A percentile compares a stretch with the other conserved stretches of the same genome.
Conservation (phyloP, 2,113 vertebrate genomes). For the Psittacus erithacus region DNA sequence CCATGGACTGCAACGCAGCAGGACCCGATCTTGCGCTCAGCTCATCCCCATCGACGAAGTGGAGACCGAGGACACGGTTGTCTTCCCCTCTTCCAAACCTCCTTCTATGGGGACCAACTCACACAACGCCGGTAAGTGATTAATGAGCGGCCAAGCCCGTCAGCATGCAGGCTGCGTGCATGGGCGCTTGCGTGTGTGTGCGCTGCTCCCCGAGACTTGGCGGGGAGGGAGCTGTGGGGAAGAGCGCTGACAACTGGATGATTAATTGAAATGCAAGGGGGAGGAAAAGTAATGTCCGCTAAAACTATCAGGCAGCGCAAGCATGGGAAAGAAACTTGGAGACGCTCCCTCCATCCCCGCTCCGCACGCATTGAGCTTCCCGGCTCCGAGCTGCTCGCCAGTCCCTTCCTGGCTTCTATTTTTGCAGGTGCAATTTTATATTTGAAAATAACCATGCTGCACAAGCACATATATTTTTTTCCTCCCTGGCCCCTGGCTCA, state of each 20-base stretch:
- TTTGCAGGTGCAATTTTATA: conserved; percentile 55
- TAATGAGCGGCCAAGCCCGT: neutral
- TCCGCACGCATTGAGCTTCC: conserved; percentile 5
- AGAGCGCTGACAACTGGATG: conserved; percentile 54
- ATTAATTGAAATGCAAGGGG: conserved; percentile 63
- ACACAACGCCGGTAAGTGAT: neutral
- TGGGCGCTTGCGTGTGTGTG: conserved; percentile 7
- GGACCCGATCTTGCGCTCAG: neutral
- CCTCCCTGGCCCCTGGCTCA: neutral
- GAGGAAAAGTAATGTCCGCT: conserved; percentile 57
- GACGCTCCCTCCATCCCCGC: conserved; percentile 11
- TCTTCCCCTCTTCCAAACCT: neutral
- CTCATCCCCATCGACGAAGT: neutral
- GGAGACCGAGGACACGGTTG: neutral
- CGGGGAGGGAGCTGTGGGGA: conserved; percentile 16
- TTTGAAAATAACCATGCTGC: conserved; percentile 58
- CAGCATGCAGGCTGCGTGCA: conserved; percentile 37
- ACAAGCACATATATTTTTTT: neutral
- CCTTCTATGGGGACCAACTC: neutral
- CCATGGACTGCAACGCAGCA: fast-evolving
- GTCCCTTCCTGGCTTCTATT: conserved; percentile 57
- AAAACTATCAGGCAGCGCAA: conserved; percentile 21
- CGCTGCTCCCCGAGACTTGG: neutral
- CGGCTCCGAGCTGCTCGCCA: neutral
- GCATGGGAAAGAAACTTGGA: conserved; percentile 51